Evolutionary conservation across 2,113 vertebrate genomes (phyloP), one percentile per base, ranked within the genome.

Genomic region (Plectropomus leopardus): DNA sequence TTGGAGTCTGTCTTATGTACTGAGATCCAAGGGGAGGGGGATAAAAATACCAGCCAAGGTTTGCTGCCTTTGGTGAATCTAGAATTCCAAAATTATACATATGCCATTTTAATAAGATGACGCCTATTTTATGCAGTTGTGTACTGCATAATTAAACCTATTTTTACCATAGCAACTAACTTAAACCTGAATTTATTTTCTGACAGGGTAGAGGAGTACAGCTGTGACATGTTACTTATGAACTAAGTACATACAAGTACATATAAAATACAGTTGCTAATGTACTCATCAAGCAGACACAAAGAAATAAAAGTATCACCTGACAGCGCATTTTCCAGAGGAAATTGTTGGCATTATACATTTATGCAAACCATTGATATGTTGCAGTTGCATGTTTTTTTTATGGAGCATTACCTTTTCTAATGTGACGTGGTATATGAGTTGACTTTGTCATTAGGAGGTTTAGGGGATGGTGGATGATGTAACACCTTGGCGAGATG

Each of bases 31-130:
- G 4, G 40, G 30, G 48, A 57, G 57, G 16, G 23, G n/a, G 36
- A 59, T 70, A 42, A 69, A 86, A 78, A 82, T 51, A 68, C 44
- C 73, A 42, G 51, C 57, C 77, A 71, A 54, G 51, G 36, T 66
- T 71, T 58, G 53, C 17, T 61, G 67, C 30, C 34, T 63, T 19
- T 61, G 32, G n/a, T 67, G 30, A 66, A 71, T n/a, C 0, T 8
- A 17, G 1, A 14, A 4, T 24, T 71, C 32, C 24, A 72, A 45
- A 51, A 59, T 19, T 55, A 23, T 5, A 55, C 11, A 45, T 48
- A 3, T 30, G 42, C 5, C 19, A 40, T 79, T 64, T 51, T 45
- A 23, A 59, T n/a, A 73, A 44, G 10, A 14, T 50, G 34, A 67
- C n/a, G 14, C 16, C 24, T 59, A 30, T 36, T 47, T 59, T 19